Percentiles rank a stretch among this genome's conserved stretches.
Evolutionary conservation across 2,797 vertebrate genomes (phyloP).

Genomic region (Remorina albescens): DNA sequence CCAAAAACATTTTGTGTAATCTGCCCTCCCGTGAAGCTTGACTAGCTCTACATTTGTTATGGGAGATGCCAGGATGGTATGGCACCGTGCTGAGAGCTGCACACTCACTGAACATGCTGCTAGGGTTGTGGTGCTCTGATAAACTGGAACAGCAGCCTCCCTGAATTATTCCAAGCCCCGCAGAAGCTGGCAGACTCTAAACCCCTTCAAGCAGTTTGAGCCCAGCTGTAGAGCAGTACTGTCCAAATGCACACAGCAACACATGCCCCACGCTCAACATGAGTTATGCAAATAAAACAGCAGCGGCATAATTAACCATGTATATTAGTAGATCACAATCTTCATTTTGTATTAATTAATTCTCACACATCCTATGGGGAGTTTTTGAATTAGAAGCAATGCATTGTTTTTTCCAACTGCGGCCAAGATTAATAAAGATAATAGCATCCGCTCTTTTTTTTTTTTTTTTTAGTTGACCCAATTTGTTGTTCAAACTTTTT

Average conservation of each 20-base stretch:
- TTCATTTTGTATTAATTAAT: constrained; percentile 30
- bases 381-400: background rate
- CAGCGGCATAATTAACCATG: constrained; percentile 31
- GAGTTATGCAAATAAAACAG: constrained; percentile 26
- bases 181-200: constrained; percentile 34
- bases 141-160: background rate
- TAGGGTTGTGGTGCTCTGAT: background rate
- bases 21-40: background rate
- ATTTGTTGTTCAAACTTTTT: background rate
- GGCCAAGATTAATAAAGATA: background rate
- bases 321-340: constrained; percentile 12
- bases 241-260: constrained; percentile 15
- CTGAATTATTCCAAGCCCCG: constrained; percentile 35
- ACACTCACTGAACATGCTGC: background rate
- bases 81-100: background rate
- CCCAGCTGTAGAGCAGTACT: constrained; percentile 31
- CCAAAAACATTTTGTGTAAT: too few relatives aligned
- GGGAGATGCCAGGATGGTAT: too few relatives aligned
- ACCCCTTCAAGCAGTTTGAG: constrained; percentile 36
- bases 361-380: background rate
- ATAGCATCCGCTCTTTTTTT: background rate
- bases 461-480: background rate
- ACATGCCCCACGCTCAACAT: constrained; percentile 12
- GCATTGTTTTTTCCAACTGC: background rate
- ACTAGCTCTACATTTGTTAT: background rate